A percentile compares a stretch with the other conserved stretches of the same genome.
Evolutionary conservation across 2,797 vertebrate species (phyloP).

Genomic region (Pseudopleuronectes americanus): DNA sequence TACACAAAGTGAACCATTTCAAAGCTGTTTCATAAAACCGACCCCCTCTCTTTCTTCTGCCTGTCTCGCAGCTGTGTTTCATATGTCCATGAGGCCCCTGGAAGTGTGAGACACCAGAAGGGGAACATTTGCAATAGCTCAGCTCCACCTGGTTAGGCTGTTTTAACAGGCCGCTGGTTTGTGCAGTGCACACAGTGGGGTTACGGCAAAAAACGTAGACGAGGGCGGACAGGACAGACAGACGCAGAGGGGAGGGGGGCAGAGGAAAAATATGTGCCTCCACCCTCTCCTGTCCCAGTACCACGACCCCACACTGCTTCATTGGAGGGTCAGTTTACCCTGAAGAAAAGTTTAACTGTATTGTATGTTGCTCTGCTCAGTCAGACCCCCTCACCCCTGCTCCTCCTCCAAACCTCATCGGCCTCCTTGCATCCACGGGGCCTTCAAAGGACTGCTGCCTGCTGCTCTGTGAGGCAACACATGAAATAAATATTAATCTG

Average conservation of each 20-base stretch:
- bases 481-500: constrained; percentile 86
- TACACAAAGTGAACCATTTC: constrained; percentile 57
- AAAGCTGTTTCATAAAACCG: constrained; percentile 60
- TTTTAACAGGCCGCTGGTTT: constrained; percentile 79
- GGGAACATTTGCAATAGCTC: constrained; percentile 81
- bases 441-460: constrained; percentile 80
- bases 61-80: constrained; percentile 83
- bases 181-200: constrained; percentile 62
- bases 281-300: constrained; percentile 52
- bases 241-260: constrained; percentile 5
- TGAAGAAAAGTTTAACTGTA: constrained; percentile 72
- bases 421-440: constrained; percentile 47
- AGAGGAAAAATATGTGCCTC: constrained; percentile 50
- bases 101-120: constrained; percentile 80
- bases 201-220: constrained; percentile 67
- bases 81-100: constrained; percentile 82
- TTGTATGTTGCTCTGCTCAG: constrained; percentile 54
- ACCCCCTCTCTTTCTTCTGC: constrained; percentile 64
- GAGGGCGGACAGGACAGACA: constrained; percentile 54
- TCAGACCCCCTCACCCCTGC: constrained; percentile 12
- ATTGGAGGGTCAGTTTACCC: constrained; percentile 77
- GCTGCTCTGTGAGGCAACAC: constrained; percentile 78
- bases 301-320: constrained; percentile 70
- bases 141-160: constrained; percentile 81
- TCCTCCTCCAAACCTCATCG: constrained; percentile 48